phyloP scores from a whole-genome alignment of 1,140 invertebrate species.

The Pomacea maculata region DNA sequence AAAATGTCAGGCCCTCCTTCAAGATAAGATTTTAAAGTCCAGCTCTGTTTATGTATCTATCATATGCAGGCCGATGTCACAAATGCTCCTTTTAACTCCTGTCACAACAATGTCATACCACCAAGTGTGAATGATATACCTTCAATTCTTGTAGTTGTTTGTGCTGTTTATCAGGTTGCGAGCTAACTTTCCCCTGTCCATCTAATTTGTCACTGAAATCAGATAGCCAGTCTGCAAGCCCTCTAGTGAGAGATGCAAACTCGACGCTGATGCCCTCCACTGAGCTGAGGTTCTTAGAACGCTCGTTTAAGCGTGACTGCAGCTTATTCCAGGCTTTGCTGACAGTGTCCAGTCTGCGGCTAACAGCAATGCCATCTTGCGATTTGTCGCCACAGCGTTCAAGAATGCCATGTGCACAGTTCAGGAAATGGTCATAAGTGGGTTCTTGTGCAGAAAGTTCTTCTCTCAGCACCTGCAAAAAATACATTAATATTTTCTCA shows the following conservation, averaged over 20 bases:
- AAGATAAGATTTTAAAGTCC: no score
- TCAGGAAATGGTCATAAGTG: constrained; percentile 84
- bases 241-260: constrained; percentile 87
- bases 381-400: constrained; percentile 76
- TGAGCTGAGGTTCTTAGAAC: constrained; percentile 50
- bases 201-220: constrained; percentile 82
- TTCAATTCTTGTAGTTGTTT: constrained; percentile 78
- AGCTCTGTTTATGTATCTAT: no score
- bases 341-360: constrained; percentile 69
- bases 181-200: constrained; percentile 68
- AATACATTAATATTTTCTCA: constrained; percentile 7
- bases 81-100: neutral
- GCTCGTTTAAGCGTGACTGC: constrained; percentile 50
- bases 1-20: no score
- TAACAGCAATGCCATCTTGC: constrained; percentile 76
- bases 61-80: no score
- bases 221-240: constrained; percentile 75
- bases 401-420: constrained; percentile 81
- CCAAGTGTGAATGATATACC: constrained; percentile 34
- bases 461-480: constrained; percentile 84
- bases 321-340: constrained; percentile 69
- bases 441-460: constrained; percentile 92
- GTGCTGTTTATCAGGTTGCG: constrained; percentile 75
- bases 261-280: constrained; percentile 74
- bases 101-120: neutral